Evolutionary conservation across 2,797 vertebrate genomes (phyloP), one percentile per base, ranked within the genome.

Genomic region (Buphagus erythrorhynchus): DNA sequence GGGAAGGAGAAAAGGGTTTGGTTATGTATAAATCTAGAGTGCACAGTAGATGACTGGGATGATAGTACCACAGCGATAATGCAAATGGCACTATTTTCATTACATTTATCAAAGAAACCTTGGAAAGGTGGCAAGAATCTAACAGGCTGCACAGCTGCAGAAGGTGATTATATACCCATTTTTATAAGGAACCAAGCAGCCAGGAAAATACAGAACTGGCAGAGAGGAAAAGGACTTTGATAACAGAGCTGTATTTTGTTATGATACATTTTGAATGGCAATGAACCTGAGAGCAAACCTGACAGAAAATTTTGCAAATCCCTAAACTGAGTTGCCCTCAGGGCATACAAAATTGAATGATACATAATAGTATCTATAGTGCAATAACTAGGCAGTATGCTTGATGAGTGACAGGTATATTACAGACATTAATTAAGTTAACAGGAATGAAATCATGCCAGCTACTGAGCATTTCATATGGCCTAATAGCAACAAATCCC

Each of bases 341-440:
- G 54, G 61, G 33, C n/a, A 48, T 48, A 21, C 16, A 88, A 52
- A 90, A 93, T 38, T 59, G 76, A 31, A 79, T 84, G 77, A 93
- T 92, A 69, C 66, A 29, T 85, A 91, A 40, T 54, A 78, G 67
- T 71, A 80, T 86, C 26, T 49, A 9, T 6, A 74, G 45, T 57
- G 11, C 18, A 58, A 40, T 45, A 65, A 75, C 36, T 81, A 25
- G 1, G 2, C 26, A 88, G 16, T 58, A 21, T 49, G 52, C n/a
- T 90, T 82, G 58, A 36, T 66, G 83, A 83, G 18, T 77, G 66
- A 61, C 57, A 52, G 36, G 26, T 72, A 79, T 79, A 62, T 83
- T 89, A 59, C 36, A 77, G 36, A 33, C 62, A 57, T 96, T 94
- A 97, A 97, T 96, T 95, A 97, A 48, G 33, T 58, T 57, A 82